A percentile compares a stretch with the other conserved stretches of the same genome.
Evolutionary conservation across 92 coral and sea anemone genomes (phyloP).

Genomic region (Heteractis magnifica): DNA sequence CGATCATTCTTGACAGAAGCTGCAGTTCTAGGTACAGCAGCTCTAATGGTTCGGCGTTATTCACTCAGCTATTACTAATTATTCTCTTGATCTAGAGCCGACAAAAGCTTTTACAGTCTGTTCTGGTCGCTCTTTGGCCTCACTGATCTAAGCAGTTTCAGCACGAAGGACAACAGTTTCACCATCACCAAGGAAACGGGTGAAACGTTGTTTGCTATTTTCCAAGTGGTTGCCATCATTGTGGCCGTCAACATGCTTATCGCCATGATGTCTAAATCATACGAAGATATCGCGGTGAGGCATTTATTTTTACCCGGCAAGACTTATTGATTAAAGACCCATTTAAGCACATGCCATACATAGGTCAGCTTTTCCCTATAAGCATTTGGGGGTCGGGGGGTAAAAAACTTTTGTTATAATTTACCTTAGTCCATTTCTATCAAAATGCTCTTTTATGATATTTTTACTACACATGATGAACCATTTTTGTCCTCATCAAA

Average conservation of each 20-base stretch:
- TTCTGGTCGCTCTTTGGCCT: conserved; percentile 84
- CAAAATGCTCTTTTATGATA: too few species aligned
- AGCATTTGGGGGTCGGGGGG: too few species aligned
- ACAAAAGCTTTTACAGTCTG: conserved; percentile 44
- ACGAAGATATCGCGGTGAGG: conserved; percentile 65
- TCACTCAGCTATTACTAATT: too few species aligned
- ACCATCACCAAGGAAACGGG: conserved; percentile 70
- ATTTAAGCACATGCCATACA: too few species aligned
- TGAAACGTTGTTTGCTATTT: conserved; percentile 58
- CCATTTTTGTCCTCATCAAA: too few species aligned
- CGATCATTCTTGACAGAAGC: too few species aligned
- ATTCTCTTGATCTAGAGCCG: conserved; percentile 12
- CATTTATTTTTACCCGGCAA: background rate
- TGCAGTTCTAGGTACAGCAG: too few species aligned
- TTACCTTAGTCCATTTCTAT: too few species aligned
- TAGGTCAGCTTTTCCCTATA: too few species aligned
- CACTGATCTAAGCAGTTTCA: conserved; percentile 63
- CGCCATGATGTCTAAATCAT: conserved; percentile 84
- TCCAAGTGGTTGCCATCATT: conserved; percentile 66
- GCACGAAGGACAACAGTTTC: conserved; percentile 55
- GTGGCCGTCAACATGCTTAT: conserved; percentile 84
- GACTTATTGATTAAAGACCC: background rate
- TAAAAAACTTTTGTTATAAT: too few species aligned
- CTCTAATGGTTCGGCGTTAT: too few species aligned
- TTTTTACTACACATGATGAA: too few species aligned